Evolutionary conservation across 2,113 vertebrate genomes (phyloP).

Genomic region (Prinia subflava): DNA sequence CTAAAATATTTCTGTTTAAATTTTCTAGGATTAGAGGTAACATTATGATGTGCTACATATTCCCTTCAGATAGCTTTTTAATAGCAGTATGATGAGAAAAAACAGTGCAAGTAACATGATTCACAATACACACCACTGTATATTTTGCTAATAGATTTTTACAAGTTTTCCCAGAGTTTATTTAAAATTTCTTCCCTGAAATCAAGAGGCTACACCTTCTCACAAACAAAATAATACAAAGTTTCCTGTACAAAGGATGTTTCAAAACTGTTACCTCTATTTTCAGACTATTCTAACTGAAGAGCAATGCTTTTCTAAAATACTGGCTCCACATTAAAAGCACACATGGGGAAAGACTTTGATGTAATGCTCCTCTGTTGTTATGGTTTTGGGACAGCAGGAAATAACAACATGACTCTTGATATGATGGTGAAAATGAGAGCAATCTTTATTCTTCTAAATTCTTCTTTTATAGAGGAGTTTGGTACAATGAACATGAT

Average conservation of each 20-base stretch:
- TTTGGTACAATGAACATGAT: too few relatives aligned
- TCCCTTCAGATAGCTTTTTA: neutral
- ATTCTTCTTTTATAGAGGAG: too few relatives aligned
- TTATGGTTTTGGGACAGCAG: too few relatives aligned
- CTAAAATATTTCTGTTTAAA: neutral
- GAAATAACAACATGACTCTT: too few relatives aligned
- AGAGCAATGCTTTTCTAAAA: neutral
- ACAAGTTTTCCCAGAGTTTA: neutral
- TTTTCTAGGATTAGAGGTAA: neutral
- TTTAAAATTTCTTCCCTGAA: neutral
- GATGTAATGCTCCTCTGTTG: too few relatives aligned
- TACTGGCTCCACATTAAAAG: neutral
- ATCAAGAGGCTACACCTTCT: neutral
- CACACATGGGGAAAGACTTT: neutral
- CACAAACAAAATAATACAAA: neutral
- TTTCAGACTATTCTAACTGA: neutral
- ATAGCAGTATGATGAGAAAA: neutral
- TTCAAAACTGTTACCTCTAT: neutral
- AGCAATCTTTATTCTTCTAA: too few relatives aligned
- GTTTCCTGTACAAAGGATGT: neutral
- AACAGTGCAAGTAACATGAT: neutral
- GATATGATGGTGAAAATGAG: too few relatives aligned
- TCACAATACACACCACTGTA: neutral
- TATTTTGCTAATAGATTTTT: neutral
- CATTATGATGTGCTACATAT: neutral